Percentiles rank a stretch among this genome's conserved stretches.
phyloP scores from a whole-genome alignment of 2,797 vertebrate species.

The Thaleichthys pacificus region DNA sequence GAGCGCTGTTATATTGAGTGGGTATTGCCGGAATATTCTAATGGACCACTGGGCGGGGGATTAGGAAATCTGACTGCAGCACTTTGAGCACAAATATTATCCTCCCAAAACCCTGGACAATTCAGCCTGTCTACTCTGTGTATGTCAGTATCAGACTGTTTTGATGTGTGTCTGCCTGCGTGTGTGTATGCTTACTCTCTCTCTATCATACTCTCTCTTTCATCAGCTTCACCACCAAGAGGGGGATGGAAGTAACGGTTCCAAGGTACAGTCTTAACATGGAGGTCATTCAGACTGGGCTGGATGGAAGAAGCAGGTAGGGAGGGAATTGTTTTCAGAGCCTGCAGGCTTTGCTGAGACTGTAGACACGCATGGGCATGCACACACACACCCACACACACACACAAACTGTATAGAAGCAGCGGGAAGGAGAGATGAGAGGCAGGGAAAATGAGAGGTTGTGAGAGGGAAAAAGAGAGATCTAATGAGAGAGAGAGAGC shows the following conservation, averaged over 20 bases:
- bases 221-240: background rate
- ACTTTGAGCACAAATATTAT: background rate
- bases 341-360: background rate
- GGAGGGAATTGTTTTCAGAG: background rate
- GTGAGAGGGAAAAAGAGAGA: background rate
- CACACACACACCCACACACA: background rate
- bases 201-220: background rate
- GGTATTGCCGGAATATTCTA: constrained; percentile 8
- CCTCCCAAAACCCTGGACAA: background rate
- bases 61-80: background rate
- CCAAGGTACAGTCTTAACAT: too few species aligned
- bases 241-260: background rate
- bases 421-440: too few species aligned
- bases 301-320: background rate
- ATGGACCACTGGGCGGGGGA: background rate
- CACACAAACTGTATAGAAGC: background rate
- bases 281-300: too few species aligned
- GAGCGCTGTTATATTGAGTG: constrained; percentile 28
- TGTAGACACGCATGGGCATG: background rate
- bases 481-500: background rate
- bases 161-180: background rate
- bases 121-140: background rate
- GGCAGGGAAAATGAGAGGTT: too few species aligned
- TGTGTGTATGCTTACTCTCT: background rate
- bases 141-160: background rate